phyloP scores from a whole-genome alignment of 1,140 invertebrate species.

The Littorina saxatilis region DNA sequence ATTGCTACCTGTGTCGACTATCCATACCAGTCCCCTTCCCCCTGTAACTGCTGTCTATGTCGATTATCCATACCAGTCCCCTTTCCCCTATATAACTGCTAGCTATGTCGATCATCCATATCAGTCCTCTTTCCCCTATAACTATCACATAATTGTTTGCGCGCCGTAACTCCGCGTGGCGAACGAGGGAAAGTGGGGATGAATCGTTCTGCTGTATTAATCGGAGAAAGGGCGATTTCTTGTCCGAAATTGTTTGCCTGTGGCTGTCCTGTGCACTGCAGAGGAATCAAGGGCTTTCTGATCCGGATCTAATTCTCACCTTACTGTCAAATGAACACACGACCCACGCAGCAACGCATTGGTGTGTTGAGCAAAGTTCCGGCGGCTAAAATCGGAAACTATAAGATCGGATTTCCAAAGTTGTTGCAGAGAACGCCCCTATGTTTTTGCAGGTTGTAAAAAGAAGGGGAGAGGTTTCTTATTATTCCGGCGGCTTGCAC shows the following conservation, averaged over 20 bases:
- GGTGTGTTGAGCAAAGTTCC: neutral
- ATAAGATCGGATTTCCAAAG: neutral
- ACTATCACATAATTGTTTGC: neutral
- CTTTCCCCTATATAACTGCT: neutral
- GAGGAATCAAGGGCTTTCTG: neutral
- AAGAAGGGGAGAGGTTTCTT: neutral
- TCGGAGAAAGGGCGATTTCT: neutral
- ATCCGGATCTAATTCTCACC: constrained; percentile 3
- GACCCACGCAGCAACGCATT: neutral
- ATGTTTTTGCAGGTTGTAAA: neutral
- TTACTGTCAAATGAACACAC: neutral
- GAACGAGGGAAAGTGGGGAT: neutral
- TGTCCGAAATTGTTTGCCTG: neutral
- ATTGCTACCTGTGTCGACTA: constrained; percentile 17
- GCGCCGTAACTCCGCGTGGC: neutral
- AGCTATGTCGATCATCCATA: no score
- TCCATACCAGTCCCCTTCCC: no score
- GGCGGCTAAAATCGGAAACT: neutral
- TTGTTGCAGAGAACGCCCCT: neutral
- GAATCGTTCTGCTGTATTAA: neutral
- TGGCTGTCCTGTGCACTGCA: neutral
- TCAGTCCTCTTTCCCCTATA: neutral
- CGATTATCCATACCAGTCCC: constrained; percentile 1
- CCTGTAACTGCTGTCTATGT: constrained; percentile 2
- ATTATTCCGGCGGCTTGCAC: no score